A percentile compares a stretch with the other conserved stretches of the same genome.
phyloP scores from a whole-genome alignment of 2,113 vertebrate species.

The Prietella phreatophila region DNA sequence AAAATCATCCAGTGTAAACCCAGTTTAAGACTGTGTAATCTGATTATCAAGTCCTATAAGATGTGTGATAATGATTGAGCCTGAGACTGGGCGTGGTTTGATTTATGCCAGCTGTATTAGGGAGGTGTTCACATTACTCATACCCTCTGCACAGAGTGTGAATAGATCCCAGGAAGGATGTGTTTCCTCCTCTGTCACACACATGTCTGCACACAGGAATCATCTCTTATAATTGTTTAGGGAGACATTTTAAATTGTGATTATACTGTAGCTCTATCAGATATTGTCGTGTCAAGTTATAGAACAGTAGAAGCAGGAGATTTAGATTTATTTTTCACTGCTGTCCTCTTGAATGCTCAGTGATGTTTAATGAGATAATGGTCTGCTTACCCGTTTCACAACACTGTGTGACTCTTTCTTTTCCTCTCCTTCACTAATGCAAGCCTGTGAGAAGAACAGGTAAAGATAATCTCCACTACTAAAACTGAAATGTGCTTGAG shows the following conservation, averaged over 20 bases:
- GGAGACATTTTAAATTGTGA: not conserved
- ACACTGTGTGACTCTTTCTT: not conserved
- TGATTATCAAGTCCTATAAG: not conserved
- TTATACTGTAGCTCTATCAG: not conserved
- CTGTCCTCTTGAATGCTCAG: not conserved
- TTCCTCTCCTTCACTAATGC: conserved; percentile 52
- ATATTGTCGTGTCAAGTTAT: not conserved
- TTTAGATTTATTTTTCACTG: not conserved
- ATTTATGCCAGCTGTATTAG: conserved; percentile 53
- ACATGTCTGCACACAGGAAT: not conserved
- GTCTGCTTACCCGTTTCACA: not conserved
- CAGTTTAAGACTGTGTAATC: not conserved
- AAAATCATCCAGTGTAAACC: not conserved
- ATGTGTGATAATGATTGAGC: not conserved
- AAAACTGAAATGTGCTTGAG: not conserved
- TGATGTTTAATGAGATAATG: not conserved
- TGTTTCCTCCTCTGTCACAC: conserved; percentile 42
- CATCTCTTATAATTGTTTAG: not conserved
- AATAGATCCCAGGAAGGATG: conserved; percentile 58
- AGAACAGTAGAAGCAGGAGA: not conserved
- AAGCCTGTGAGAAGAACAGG: conserved; percentile 66
- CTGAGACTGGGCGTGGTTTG: conserved; percentile 11
- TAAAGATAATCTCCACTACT: conserved; percentile 55
- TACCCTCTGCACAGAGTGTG: conserved; percentile 40
- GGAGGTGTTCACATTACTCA: conserved; percentile 43